Percentiles rank a stretch among this genome's conserved stretches.
phyloP scores from a whole-genome alignment of 2,113 vertebrate genomes.

The Amblyornis subalaris region DNA sequence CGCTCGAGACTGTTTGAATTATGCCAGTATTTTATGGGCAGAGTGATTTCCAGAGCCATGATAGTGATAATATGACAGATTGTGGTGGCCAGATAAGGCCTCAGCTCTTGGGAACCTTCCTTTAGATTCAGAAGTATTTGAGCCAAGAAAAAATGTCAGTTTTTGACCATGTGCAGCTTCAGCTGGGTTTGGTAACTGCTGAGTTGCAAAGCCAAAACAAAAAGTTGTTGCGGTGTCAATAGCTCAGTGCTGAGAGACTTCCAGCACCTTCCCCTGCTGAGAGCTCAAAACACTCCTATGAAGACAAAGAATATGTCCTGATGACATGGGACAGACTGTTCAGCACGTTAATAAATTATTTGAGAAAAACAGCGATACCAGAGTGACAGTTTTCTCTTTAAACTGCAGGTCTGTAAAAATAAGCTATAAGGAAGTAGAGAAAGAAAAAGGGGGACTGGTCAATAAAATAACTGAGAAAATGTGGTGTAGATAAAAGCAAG shows the following conservation, averaged over 20 bases:
- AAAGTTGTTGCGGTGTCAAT: not conserved
- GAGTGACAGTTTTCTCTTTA: not conserved
- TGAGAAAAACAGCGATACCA: not conserved
- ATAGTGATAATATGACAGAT: not conserved
- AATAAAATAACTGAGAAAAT: not conserved
- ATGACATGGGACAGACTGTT: not conserved
- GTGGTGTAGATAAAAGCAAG: not conserved
- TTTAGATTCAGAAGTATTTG: not conserved
- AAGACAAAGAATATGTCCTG: not conserved
- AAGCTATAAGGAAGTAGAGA: not conserved
- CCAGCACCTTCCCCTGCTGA: not conserved
- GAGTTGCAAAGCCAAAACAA: not conserved
- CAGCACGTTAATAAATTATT: not conserved
- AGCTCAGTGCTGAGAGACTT: not conserved
- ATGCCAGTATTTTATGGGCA: not conserved
- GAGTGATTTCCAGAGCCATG: not conserved
- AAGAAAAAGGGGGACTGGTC: not conserved
- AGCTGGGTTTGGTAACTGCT: not conserved
- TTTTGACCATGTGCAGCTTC: not conserved
- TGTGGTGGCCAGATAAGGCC: not conserved
- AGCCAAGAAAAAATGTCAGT: not conserved
- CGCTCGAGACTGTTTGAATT: not conserved
- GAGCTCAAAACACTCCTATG: not conserved
- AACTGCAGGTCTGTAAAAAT: not conserved
- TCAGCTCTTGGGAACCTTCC: not conserved